Base-by-base conservation (phyloP, 2,113 vertebrate genomes). In the Chaetodon auriga region DNA sequence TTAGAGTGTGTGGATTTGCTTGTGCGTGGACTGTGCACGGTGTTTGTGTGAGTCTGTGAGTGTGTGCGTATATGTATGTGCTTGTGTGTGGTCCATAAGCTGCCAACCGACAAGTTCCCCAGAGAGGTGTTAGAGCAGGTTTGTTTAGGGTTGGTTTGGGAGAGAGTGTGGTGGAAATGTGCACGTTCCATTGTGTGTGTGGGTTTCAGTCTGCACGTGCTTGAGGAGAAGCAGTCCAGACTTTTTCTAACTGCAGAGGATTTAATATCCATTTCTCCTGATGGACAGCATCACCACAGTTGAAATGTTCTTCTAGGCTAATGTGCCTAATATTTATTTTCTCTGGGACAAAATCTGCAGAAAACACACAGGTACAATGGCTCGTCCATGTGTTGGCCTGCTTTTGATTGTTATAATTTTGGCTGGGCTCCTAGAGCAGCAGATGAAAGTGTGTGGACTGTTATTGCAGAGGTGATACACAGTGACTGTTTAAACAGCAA, bases 51-150 rank as follows among this genome's bases (percentile, higher is more conserved):
- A 46, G 79, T 61, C 65, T 78, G 58, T 23, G 69, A 38, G 74
- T 60, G 73, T 45, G 73, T 48, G 73, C 45, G 73, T 53, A 80
- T 76, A 75, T 83, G 81, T 65, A 57, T 69, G 69, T 30, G 80
- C 62, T 83, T 86, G 90, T 92, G 92, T 92, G 92, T 92, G 92
- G 92, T 92, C 92, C 78, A 62, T 90, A 90, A 91, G 86, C 91
- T 93, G 87, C 92, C 91, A 94, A 91, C 93, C 73, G 66, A 88
- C 90, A 92, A 87, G 89, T 90, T 87, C 93, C 91, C 92, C 84
- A 90, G 93, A 94, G 92, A 94, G 92, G 92, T 92, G 92, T 93
- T 91, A 90, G 81, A 92, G 91, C 87, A 86, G 87, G 90, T 92
- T 94, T 93, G 89, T 92, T 91, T 93, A 90, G 91, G 88, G 87